A percentile compares a stretch with the other conserved stretches of the same genome.
Evolutionary conservation across 2,113 vertebrate genomes (phyloP).

Genomic region (Echinops telfairi): DNA sequence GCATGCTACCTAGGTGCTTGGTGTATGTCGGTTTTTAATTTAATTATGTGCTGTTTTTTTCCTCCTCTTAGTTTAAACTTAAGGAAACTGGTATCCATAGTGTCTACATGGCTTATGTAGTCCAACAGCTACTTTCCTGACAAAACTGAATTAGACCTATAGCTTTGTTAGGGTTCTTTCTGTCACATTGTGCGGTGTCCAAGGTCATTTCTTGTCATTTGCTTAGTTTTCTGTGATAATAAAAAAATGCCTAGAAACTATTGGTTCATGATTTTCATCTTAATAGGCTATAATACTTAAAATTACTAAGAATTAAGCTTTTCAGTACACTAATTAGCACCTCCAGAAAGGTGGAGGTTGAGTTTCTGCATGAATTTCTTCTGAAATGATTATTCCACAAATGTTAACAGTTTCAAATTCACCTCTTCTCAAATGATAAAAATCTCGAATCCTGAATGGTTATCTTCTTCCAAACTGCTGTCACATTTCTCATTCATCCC

Average conservation of each 20-base stretch:
- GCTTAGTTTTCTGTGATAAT: neutral
- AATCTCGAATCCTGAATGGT: slow-evolving; percentile 17
- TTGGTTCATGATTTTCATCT: neutral
- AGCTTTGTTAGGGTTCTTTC: neutral
- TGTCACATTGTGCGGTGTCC: neutral
- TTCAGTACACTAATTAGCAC: neutral
- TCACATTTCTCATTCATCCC: neutral
- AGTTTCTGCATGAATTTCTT: neutral
- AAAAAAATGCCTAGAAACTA: neutral
- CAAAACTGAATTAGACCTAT: neutral
- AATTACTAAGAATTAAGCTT: neutral
- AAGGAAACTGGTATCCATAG: neutral
- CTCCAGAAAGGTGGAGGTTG: neutral
- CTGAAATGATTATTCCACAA: neutral
- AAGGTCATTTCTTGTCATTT: neutral
- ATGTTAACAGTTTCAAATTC: slow-evolving; percentile 1
- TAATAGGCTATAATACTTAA: neutral
- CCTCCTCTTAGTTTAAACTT: neutral
- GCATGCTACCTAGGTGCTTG: neutral
- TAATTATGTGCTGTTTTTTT: no score
- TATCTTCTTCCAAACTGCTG: neutral
- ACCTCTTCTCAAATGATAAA: neutral
- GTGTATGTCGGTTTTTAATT: neutral
- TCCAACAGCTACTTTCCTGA: neutral
- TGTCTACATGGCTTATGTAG: neutral